phyloP scores from a whole-genome alignment of 2,797 vertebrate species.

The Enteromius unitaeniatus region DNA sequence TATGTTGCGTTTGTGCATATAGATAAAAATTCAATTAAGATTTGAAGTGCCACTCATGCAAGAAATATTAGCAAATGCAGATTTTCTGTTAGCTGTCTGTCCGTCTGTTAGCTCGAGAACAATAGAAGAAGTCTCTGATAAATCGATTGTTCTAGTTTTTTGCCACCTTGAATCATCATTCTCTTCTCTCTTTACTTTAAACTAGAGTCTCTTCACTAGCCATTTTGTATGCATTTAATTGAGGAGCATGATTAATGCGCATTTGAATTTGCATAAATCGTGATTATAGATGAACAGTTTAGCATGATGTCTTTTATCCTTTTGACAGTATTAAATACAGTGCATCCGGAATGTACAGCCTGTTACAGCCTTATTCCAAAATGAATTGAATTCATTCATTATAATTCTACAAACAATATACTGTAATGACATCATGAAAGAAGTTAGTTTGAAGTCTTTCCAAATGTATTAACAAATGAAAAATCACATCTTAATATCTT shows the following conservation, averaged over 20 bases:
- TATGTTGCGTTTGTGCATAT: not conserved
- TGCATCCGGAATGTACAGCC: too few relatives aligned
- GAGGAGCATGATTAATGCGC: not conserved
- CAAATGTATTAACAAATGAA: too few relatives aligned
- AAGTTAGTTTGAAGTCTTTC: too few relatives aligned
- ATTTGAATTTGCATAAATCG: not conserved
- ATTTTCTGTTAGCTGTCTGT: too few relatives aligned
- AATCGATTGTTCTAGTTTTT: conserved; percentile 37
- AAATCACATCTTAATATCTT: too few relatives aligned
- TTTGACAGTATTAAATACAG: not conserved
- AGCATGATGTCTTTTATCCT: not conserved
- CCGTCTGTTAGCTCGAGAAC: not conserved
- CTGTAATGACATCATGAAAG: too few relatives aligned
- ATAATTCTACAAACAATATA: not conserved
- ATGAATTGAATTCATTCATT: too few relatives aligned
- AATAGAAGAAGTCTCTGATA: not conserved
- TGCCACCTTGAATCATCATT: not conserved
- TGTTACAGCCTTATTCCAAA: too few relatives aligned
- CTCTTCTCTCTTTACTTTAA: not conserved
- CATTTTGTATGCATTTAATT: not conserved
- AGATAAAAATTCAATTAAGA: not conserved
- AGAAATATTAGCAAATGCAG: too few relatives aligned
- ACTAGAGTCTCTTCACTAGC: not conserved
- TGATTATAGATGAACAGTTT: not conserved
- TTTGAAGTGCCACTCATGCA: too few relatives aligned